Evolutionary conservation across 2,797 vertebrate genomes (phyloP), one percentile per base, ranked within the genome.

Genomic region (Ambastaia sidthimunki): DNA sequence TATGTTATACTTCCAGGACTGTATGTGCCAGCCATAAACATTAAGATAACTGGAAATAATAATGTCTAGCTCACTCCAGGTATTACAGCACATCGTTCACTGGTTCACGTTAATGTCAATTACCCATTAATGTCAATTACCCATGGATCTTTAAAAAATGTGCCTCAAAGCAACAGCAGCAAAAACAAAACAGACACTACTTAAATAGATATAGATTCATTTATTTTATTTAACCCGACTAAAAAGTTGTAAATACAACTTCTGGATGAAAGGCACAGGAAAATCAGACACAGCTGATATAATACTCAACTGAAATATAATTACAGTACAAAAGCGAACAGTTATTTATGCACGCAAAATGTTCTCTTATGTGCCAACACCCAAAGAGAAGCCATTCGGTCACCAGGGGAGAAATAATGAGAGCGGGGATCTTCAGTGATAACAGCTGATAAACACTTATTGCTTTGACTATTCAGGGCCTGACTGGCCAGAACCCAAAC

Each of bases 161-260:
- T 15, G 9, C 13, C 2, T 25, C 57, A 62, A 31, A 62, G 59
- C 34, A 65, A 37, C 18, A 65, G 16, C 9, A 65, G 60, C 28
- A 82, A 78, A 89, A 88, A 57, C 84, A 91, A 7, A 84, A 90
- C 85, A 86, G 89, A 85, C 81, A 83, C 55, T 80, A 44, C 10
- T 85, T 91, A 81, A 89, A 86, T 88, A 93, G 93, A 93, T 91
- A 95, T 89, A 86, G 92, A 85, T 91, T 92, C 85, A 94, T 95
- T 94, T 93, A 96, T 95, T 98, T 95, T 97, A 96, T 93, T 94
- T 94, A 94, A 96, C 96, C 95, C 93, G 93, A 97, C 96, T 96
- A 95, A 94, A 95, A 97, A 98, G 96, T 97, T 97, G 96, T 94
- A 91, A 92, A 96, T 96, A 97, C 96, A 96, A 98, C 96, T 96